Conservation (phyloP, 2,888 invertebrate species). For the Galerucella calmariensis region DNA sequence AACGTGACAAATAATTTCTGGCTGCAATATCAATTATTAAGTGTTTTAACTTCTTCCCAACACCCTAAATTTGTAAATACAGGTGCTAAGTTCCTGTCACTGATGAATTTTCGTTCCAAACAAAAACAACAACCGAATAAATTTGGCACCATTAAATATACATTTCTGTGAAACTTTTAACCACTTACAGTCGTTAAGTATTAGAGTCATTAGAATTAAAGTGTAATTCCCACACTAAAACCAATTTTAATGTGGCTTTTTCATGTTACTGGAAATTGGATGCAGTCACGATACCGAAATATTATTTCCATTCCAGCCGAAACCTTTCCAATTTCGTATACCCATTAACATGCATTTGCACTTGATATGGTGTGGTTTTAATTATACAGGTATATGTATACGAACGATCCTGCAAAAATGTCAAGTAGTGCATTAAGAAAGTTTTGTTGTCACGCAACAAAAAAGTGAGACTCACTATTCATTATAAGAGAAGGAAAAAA, state of each 20-base stretch:
- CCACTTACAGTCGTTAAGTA: constrained; percentile 16
- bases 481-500: neutral
- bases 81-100: neutral
- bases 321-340: constrained; percentile 10
- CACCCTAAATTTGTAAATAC: too few relatives aligned
- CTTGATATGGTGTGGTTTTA: neutral
- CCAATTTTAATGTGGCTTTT: constrained; percentile 30
- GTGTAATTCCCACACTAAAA: constrained; percentile 28
- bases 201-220: constrained; percentile 10
- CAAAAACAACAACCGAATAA: neutral
- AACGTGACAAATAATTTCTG: too few relatives aligned
- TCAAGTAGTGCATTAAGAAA: neutral
- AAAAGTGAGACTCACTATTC: neutral
- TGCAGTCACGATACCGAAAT: constrained; percentile 25
- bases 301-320: constrained; percentile 3
- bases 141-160: constrained; percentile 2
- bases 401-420: neutral
- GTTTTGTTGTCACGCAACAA: neutral
- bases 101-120: neutral
- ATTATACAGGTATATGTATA: neutral
- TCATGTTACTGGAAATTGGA: constrained; percentile 23
- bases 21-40: too few relatives aligned
- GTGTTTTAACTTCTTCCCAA: too few relatives aligned
- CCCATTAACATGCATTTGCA: constrained; percentile 15
- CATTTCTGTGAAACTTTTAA: constrained; percentile 1